phyloP scores from a whole-genome alignment of 64 coral and sea anemone species.

The Porites australiensis region DNA sequence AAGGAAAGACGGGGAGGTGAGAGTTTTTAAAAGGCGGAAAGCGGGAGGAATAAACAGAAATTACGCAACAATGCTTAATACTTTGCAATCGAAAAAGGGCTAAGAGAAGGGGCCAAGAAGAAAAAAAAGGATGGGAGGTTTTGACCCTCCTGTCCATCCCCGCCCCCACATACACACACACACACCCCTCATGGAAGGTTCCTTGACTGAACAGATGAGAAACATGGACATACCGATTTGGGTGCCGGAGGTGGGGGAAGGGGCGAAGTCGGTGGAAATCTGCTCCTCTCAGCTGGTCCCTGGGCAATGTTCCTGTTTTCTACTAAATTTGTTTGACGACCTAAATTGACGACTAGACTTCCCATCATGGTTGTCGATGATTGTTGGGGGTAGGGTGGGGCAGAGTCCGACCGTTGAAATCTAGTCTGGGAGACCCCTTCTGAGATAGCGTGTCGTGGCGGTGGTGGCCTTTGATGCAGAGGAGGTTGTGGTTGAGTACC shows the following conservation, averaged over 20 bases:
- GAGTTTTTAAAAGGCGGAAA: no score
- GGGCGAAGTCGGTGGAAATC: slow-evolving; percentile 45
- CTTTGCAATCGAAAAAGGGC: no score
- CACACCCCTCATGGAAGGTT: no score
- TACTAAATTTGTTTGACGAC: not conserved
- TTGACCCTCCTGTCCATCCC: no score
- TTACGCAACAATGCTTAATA: no score
- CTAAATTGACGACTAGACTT: slow-evolving; percentile 63
- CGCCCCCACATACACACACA: no score
- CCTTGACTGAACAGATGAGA: no score
- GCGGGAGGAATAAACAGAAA: no score
- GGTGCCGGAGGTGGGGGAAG: slow-evolving; percentile 86
- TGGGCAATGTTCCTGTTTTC: not conserved
- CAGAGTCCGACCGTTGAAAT: slow-evolving; percentile 80
- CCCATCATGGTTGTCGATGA: not conserved
- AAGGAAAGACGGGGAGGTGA: not conserved
- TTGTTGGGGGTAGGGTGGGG: slow-evolving; percentile 26
- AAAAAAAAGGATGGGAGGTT: no score
- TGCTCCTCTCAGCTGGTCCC: not conserved
- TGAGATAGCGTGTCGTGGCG: not conserved
- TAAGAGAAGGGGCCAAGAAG: no score
- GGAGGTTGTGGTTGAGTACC: slow-evolving; percentile 3
- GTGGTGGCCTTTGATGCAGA: slow-evolving; percentile 34
- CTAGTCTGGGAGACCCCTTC: slow-evolving; percentile 17
- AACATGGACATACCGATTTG: slow-evolving; percentile 72